phyloP scores from a whole-genome alignment of 2,113 vertebrate genomes.

The Hyaena hyaena region DNA sequence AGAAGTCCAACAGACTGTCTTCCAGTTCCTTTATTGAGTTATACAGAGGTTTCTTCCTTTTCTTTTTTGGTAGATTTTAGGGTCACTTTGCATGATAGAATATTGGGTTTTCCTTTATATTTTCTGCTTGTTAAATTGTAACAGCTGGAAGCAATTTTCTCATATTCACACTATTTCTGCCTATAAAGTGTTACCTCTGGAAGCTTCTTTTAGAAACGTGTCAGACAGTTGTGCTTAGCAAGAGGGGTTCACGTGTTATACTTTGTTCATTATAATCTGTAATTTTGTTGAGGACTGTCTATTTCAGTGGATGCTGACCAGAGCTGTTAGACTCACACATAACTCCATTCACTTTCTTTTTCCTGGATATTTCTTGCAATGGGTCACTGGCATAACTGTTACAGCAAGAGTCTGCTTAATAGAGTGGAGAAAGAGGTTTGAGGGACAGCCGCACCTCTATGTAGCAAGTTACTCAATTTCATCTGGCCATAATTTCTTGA shows the following conservation, averaged over 20 bases:
- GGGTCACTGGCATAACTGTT: background rate
- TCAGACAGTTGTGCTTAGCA: conserved; percentile 37
- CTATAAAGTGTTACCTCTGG: conserved; percentile 51
- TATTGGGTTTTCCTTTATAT: background rate
- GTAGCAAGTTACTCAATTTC: conserved; percentile 4
- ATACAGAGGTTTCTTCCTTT: background rate
- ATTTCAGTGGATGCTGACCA: background rate
- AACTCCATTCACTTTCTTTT: background rate
- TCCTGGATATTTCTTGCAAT: background rate
- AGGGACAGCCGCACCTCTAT: background rate
- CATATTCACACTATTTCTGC: conserved; percentile 3
- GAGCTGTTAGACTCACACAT: background rate
- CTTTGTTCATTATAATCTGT: background rate
- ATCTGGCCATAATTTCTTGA: conserved; percentile 11
- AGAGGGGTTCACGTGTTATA: background rate
- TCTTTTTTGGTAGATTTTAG: background rate
- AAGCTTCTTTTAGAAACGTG: conserved; percentile 63
- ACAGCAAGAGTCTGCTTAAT: background rate
- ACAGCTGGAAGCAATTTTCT: conserved; percentile 25
- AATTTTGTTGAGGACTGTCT: background rate
- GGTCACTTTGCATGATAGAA: background rate
- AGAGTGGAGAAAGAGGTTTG: background rate
- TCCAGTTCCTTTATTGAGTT: background rate
- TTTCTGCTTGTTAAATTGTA: conserved; percentile 15
- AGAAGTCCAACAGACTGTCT: background rate